These are phyloP conservation scores for Gallinago nigripennis DNA, from an alignment of 2,797 vertebrate genomes.

Conservation along the genomic window DNA sequence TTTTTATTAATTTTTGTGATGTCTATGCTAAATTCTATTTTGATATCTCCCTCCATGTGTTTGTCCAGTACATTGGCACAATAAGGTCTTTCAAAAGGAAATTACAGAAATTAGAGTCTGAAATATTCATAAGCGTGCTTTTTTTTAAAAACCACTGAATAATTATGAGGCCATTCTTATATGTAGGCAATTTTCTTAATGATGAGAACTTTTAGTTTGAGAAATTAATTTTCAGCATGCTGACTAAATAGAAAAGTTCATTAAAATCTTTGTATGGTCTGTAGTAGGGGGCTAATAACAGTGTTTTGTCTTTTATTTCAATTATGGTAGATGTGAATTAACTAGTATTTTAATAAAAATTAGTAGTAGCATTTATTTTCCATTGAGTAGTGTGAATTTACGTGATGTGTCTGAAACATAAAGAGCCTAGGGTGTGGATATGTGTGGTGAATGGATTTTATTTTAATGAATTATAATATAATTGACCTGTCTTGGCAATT, in stretches of 20 bases:
- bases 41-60: background rate
- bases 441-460: conserved; percentile 39
- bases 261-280: conserved; percentile 44
- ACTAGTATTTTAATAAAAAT: conserved; percentile 32
- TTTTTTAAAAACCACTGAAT: conserved; percentile 11
- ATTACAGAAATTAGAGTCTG: background rate
- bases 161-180: background rate
- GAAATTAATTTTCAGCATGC: conserved; percentile 62
- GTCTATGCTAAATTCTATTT: background rate
- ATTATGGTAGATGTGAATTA: conserved; percentile 33
- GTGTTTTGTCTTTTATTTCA: conserved; percentile 47
- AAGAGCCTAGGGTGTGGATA: background rate
- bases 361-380: conserved; percentile 37
- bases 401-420: background rate
- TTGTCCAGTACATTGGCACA: background rate
- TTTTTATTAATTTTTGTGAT: background rate
- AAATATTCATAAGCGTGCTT: conserved; percentile 12
- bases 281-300: conserved; percentile 25
- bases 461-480: conserved; percentile 33
- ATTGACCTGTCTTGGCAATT: conserved; percentile 38
- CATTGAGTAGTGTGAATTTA: background rate
- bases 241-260: conserved; percentile 60
- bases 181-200: conserved; percentile 19
- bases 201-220: conserved; percentile 60
- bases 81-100: background rate